Evolutionary conservation across 2,888 invertebrate species (phyloP), one percentile per base, ranked within the genome.

Genomic region (Melinopterus prodromus): DNA sequence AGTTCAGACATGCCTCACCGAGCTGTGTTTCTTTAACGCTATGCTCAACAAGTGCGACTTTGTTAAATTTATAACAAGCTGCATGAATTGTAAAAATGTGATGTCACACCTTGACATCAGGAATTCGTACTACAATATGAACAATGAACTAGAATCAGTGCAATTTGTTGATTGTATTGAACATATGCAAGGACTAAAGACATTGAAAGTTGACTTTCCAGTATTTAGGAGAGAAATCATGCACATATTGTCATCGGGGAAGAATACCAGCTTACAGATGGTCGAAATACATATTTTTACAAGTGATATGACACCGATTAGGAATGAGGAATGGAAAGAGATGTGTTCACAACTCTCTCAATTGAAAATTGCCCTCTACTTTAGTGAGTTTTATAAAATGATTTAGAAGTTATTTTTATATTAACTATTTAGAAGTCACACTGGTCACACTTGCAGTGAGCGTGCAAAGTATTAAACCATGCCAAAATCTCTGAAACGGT

Each of bases 191-290:
- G 87, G 86, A 75, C 84, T 91, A 15, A 87, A 85, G 36, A 85
- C 87, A 9, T 84, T 91, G 71, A 89, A 89, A 83, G 83, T 91
- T 77, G 91, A 91, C 83, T 91, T 91, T 84, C 89, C 90, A 15
- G 88, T 90, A 12, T 82, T 91, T 75, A 90, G 90, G 26, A 88
- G 89, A 79, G 87, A 88, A 75, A 87, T 89, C 3, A 86, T 91
- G 0, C 87, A 89, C 78, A 87, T 89, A 12, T 85, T 91, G 53
- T 86, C 90, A 0, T 87, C 84, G n/a, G 89, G 88, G 26, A 87
- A 88, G 9, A 87, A 89, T 38, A 86, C 85, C 70, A 83, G 85
- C 69, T 82, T 91, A 79, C 86, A 85, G 77, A 86, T 83, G 79
- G 85, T 91, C 77, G 88, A 90, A 81, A 87, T 91, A 79, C 88